phyloP scores from a whole-genome alignment of 2,888 invertebrate genomes.

The Oscheius sp. region DNA sequence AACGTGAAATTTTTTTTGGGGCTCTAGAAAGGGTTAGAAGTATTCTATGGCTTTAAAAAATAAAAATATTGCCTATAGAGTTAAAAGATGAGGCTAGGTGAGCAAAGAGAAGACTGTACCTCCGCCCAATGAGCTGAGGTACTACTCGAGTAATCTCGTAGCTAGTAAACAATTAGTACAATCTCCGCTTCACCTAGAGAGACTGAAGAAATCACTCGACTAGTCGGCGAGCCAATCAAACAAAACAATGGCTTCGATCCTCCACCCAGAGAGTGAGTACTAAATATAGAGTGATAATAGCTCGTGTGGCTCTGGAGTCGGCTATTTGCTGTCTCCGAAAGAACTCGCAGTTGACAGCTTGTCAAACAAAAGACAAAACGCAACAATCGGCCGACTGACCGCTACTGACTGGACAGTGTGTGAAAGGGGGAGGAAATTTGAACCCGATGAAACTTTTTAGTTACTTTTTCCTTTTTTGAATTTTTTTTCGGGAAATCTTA shows the following conservation, averaged over 20 bases:
- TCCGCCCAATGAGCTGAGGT: too few relatives aligned
- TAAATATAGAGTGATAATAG: constrained; percentile 31
- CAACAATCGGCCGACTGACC: constrained; percentile 18
- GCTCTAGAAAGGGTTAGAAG: too few relatives aligned
- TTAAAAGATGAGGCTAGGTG: too few relatives aligned
- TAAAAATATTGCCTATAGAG: too few relatives aligned
- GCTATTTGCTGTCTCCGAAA: constrained; percentile 23
- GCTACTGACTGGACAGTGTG: background rate
- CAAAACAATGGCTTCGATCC: constrained; percentile 11
- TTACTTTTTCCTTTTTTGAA: too few relatives aligned
- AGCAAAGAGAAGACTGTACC: too few relatives aligned
- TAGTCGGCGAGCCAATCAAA: constrained; percentile 20
- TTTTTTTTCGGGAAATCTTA: background rate
- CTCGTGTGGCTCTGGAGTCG: constrained; percentile 26
- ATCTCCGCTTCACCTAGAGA: background rate
- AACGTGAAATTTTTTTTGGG: too few relatives aligned
- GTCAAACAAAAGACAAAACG: constrained; percentile 33
- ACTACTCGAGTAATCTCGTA: constrained; percentile 5
- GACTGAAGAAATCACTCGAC: background rate
- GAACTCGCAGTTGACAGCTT: constrained; percentile 35
- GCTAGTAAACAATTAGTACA: constrained; percentile 11
- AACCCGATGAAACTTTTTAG: too few relatives aligned
- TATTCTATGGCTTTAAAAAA: too few relatives aligned
- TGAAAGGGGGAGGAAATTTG: background rate
- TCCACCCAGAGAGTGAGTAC: constrained; percentile 7